Conservation (phyloP, 2,888 invertebrate genomes). For the Mylabris sibirica region DNA sequence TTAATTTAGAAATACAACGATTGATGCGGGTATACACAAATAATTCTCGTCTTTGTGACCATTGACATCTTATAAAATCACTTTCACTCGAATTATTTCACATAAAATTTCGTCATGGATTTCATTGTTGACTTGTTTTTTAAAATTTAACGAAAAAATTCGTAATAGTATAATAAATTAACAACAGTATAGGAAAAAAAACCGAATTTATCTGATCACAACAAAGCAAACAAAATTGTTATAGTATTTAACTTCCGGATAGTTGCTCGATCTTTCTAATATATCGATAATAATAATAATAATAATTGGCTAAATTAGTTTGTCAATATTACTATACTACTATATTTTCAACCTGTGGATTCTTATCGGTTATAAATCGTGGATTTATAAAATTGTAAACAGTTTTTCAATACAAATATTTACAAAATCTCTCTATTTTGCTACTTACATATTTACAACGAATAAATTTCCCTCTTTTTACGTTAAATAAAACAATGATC, state of each 20-base stretch:
- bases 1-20: neutral
- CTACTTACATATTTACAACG: no score
- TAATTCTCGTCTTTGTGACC: neutral
- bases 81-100: conserved; percentile 5
- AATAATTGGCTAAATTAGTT: neutral
- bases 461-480: no score
- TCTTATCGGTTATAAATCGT: neutral
- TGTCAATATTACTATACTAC: neutral
- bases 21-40: no score
- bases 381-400: no score
- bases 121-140: conserved; percentile 6
- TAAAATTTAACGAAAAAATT: neutral
- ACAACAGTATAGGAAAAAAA: neutral
- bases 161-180: neutral
- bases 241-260: neutral
- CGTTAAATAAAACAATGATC: no score
- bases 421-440: neutral
- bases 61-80: conserved; percentile 10
- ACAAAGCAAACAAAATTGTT: neutral
- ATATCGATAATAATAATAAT: neutral
- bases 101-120: conserved; percentile 1
- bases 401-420: neutral
- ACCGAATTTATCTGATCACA: neutral
- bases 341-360: neutral
- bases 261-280: neutral